These are phyloP conservation scores for Pseudotriccus pelzelni DNA, from an alignment of 2,797 vertebrate species.

Conservation along the genomic window DNA sequence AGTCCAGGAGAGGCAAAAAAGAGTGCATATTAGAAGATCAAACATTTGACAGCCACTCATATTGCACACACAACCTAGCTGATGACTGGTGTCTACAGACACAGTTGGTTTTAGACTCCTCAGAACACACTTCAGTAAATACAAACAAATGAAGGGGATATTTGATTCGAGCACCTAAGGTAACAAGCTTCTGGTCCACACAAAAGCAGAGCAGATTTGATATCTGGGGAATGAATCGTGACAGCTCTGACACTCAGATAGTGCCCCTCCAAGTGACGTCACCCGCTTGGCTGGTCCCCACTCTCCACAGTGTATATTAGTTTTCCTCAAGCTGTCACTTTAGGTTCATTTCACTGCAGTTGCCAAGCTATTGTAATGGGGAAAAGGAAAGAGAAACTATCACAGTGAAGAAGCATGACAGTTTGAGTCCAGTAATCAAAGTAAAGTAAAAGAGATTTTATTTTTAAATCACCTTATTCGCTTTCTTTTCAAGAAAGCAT, in stretches of 20 bases:
- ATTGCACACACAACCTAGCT: neutral
- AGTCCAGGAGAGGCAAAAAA: slow-evolving; percentile 42
- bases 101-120: slow-evolving; percentile 21
- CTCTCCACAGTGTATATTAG: slow-evolving; percentile 20
- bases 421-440: slow-evolving; percentile 11
- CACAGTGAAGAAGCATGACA: slow-evolving; percentile 9
- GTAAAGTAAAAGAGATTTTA: slow-evolving; percentile 30
- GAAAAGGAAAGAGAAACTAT: slow-evolving; percentile 30
- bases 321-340: slow-evolving; percentile 53
- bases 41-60: slow-evolving; percentile 35
- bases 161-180: slow-evolving; percentile 42
- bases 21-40: slow-evolving; percentile 48
- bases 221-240: neutral
- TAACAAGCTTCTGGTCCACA: slow-evolving; percentile 36
- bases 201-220: slow-evolving; percentile 18
- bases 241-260: slow-evolving; percentile 10
- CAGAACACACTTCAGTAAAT: slow-evolving; percentile 47
- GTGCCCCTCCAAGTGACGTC: slow-evolving; percentile 33
- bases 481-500: neutral
- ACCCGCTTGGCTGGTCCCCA: neutral
- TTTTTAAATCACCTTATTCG: slow-evolving; percentile 8
- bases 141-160: slow-evolving; percentile 45
- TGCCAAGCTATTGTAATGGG: slow-evolving; percentile 4
- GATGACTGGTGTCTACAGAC: slow-evolving; percentile 19
- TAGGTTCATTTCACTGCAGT: slow-evolving; percentile 44